Conservation (phyloP, 2,797 vertebrate species). For the Girardinus metallicus region DNA sequence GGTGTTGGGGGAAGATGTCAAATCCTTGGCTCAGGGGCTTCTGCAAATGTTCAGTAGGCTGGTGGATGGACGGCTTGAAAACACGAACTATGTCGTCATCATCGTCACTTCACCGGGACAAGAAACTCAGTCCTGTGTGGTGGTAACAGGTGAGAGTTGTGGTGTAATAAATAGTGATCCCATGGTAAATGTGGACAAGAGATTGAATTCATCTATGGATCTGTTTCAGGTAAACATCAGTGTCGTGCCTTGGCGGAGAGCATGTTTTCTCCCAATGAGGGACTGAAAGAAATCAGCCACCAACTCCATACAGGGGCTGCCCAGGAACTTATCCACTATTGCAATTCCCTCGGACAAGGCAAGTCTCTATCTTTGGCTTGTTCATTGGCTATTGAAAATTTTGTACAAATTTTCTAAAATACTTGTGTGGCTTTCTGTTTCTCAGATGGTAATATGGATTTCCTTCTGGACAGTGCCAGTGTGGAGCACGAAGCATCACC, state of each 20-base stretch:
- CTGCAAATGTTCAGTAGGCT: conserved; percentile 90
- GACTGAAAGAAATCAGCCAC: conserved; percentile 89
- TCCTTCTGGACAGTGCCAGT: conserved; percentile 86
- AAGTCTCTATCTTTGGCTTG: conserved; percentile 10
- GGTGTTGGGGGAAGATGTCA: conserved; percentile 86
- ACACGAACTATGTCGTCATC: conserved; percentile 94
- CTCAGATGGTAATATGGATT: conserved; percentile 90
- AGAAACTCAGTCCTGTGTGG: conserved; percentile 93
- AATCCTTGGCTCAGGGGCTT: conserved; percentile 91
- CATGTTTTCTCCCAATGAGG: conserved; percentile 88
- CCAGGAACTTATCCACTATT: conserved; percentile 89
- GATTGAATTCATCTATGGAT: conserved; percentile 16
- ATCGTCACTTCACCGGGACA: conserved; percentile 86
- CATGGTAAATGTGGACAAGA: not conserved
- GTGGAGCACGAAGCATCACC: conserved; percentile 83
- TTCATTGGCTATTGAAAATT: conserved; percentile 5
- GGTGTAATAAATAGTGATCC: conserved; percentile 3
- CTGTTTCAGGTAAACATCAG: conserved; percentile 90
- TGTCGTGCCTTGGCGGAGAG: conserved; percentile 92
- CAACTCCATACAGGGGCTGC: conserved; percentile 90
- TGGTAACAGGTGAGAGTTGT: conserved; percentile 79
- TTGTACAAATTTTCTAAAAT: conserved; percentile 9
- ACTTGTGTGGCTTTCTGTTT: conserved; percentile 6
- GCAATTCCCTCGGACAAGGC: conserved; percentile 92
- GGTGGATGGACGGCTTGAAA: conserved; percentile 86